phyloP scores from a whole-genome alignment of 2,888 invertebrate genomes.

The Neocrepidodera transversa region DNA sequence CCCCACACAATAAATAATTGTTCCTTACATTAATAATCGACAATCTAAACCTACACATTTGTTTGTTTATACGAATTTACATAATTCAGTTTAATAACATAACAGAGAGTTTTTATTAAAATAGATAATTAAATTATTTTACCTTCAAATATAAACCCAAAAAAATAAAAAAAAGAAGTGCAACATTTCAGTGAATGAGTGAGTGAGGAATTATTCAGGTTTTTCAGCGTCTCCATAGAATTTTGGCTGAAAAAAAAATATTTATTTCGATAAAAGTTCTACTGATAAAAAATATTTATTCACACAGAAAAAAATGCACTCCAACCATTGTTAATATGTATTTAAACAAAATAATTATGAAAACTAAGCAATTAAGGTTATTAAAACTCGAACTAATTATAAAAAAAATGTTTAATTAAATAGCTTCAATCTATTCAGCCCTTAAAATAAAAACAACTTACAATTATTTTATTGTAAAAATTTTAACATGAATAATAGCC shows the following conservation, averaged over 20 bases:
- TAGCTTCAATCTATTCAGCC: neutral
- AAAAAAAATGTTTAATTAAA: neutral
- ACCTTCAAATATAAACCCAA: slow-evolving; percentile 30
- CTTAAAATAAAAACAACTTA: slow-evolving; percentile 42
- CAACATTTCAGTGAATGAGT: slow-evolving; percentile 16
- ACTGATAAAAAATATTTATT: neutral
- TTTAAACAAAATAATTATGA: neutral
- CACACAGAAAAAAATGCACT: no score
- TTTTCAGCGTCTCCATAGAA: slow-evolving; percentile 71
- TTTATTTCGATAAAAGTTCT: slow-evolving; percentile 7
- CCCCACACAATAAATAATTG: slow-evolving; percentile 29
- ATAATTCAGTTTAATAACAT: slow-evolving; percentile 31
- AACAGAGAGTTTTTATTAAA: slow-evolving; percentile 47
- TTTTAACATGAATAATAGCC: slow-evolving; percentile 55
- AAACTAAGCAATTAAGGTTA: neutral
- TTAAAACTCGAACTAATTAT: neutral
- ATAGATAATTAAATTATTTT: slow-evolving; percentile 41
- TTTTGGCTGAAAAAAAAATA: slow-evolving; percentile 65
- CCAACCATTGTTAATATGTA: neutral
- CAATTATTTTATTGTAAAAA: slow-evolving; percentile 37
- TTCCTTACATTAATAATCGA: slow-evolving; percentile 23
- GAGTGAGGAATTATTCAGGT: slow-evolving; percentile 24
- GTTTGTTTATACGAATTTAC: slow-evolving; percentile 35
- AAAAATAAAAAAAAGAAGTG: slow-evolving; percentile 33
- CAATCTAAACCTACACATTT: slow-evolving; percentile 38